Conservation (phyloP, 2,797 vertebrate species). For the Enoplosus armatus region DNA sequence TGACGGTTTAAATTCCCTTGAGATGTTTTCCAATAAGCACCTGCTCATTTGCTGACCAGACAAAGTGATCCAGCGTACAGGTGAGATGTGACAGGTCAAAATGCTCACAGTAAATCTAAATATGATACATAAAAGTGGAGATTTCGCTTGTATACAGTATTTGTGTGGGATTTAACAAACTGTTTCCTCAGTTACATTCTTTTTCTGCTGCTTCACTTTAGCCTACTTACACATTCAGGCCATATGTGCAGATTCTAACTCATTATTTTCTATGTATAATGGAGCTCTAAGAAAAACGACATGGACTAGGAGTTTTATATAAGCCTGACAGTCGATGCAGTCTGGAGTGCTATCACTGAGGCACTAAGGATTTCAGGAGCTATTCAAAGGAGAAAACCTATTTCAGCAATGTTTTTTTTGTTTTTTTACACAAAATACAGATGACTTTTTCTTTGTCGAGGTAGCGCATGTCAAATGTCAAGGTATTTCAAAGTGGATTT, state of each 20-base stretch:
- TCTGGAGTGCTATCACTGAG: background rate
- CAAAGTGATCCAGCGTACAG: background rate
- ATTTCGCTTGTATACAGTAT: background rate
- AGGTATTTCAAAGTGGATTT: background rate
- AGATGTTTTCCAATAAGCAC: background rate
- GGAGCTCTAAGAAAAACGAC: background rate
- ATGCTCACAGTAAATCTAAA: background rate
- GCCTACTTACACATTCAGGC: background rate
- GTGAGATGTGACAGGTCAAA: background rate
- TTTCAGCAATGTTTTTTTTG: slow-evolving; percentile 15
- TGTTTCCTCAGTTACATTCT: too few relatives aligned
- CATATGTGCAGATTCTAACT: background rate
- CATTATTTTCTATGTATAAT: background rate
- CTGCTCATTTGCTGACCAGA: background rate
- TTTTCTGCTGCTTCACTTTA: background rate
- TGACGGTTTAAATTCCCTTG: background rate
- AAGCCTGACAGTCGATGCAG: background rate
- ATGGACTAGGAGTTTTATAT: background rate
- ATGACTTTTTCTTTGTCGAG: background rate
- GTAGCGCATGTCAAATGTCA: slow-evolving; percentile 13
- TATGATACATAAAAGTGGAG: background rate
- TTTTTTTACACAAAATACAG: slow-evolving; percentile 9
- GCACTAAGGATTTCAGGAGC: background rate
- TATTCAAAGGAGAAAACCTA: background rate
- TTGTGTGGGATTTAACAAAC: too few relatives aligned